A percentile compares a stretch with the other conserved stretches of the same genome.
phyloP scores from a whole-genome alignment of 2,888 invertebrate genomes.

The Athalia cordata region DNA sequence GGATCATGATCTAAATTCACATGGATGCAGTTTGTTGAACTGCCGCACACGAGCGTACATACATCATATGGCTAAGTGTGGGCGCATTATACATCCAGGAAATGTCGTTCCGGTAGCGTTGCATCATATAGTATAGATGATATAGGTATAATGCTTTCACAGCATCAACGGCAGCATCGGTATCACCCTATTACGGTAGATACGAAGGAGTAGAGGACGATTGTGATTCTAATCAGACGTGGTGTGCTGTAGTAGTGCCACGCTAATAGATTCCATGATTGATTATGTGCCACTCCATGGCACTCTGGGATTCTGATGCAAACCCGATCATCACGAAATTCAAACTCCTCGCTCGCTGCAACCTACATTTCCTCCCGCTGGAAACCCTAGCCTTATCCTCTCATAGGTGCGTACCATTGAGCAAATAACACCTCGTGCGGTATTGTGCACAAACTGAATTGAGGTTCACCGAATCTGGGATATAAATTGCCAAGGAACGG shows the following conservation, averaged over 20 bases:
- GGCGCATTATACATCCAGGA: slow-evolving; percentile 2
- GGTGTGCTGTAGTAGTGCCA: slow-evolving; percentile 4
- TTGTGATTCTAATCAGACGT: slow-evolving; percentile 44
- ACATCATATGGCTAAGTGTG: not conserved
- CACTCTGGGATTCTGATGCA: slow-evolving; percentile 9
- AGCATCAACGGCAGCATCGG: slow-evolving; percentile 2
- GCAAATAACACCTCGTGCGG: slow-evolving; percentile 27
- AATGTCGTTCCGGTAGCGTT: slow-evolving; percentile 26
- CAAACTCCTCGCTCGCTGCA: not conserved
- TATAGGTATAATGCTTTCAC: too few relatives aligned
- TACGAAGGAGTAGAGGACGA: not conserved
- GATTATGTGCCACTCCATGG: slow-evolving; percentile 36
- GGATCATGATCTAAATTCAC: too few relatives aligned
- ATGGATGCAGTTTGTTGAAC: not conserved
- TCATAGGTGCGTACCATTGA: not conserved
- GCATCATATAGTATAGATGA: too few relatives aligned
- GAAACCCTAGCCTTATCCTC: too few relatives aligned
- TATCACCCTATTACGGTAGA: slow-evolving; percentile 14
- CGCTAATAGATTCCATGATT: slow-evolving; percentile 45
- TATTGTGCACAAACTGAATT: slow-evolving; percentile 30
- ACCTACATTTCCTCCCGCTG: not conserved
- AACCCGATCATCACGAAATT: slow-evolving; percentile 38
- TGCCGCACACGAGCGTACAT: not conserved
- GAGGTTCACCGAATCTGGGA: slow-evolving; percentile 31
- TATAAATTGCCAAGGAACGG: slow-evolving; percentile 18